A percentile compares a stretch with the other conserved stretches of the same genome.
These are phyloP conservation scores for Enteromius fasciolatus DNA, from an alignment of 2,797 vertebrate species.

Conservation along the genomic window DNA sequence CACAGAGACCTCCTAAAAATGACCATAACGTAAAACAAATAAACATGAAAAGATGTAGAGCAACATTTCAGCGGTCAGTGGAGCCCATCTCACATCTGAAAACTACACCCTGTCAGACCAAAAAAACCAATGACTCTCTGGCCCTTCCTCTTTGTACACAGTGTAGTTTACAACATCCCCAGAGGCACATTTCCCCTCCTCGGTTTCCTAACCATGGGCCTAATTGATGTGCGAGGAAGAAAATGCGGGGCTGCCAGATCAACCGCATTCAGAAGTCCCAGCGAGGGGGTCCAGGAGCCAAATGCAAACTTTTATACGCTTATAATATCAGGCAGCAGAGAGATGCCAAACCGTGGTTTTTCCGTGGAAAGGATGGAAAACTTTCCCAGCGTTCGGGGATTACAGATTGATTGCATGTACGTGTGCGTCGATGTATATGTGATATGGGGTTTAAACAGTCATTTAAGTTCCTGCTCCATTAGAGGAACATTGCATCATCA, in stretches of 20 bases:
- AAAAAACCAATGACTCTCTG: slow-evolving; percentile 32
- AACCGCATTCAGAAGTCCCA: slow-evolving; percentile 57
- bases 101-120: slow-evolving; percentile 25
- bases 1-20: background rate
- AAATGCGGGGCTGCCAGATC: slow-evolving; percentile 41
- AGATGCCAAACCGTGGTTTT: slow-evolving; percentile 48
- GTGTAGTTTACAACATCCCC: slow-evolving; percentile 37
- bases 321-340: slow-evolving; percentile 54
- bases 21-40: background rate
- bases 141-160: slow-evolving; percentile 34
- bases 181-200: slow-evolving; percentile 36
- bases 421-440: slow-evolving; percentile 28
- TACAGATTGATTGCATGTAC: slow-evolving; percentile 57
- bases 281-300: slow-evolving; percentile 54
- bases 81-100: slow-evolving; percentile 19
- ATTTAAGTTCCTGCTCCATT: slow-evolving; percentile 29
- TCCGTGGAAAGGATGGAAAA: slow-evolving; percentile 49
- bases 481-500: slow-evolving; percentile 40
- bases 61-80: background rate
- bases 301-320: slow-evolving; percentile 56
- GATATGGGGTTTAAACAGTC: slow-evolving; percentile 21
- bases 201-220: slow-evolving; percentile 58
- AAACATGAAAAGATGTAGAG: background rate
- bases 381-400: slow-evolving; percentile 61
- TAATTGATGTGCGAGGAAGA: slow-evolving; percentile 64